phyloP scores from a whole-genome alignment of 2,797 vertebrate species.

The Avahi laniger region DNA sequence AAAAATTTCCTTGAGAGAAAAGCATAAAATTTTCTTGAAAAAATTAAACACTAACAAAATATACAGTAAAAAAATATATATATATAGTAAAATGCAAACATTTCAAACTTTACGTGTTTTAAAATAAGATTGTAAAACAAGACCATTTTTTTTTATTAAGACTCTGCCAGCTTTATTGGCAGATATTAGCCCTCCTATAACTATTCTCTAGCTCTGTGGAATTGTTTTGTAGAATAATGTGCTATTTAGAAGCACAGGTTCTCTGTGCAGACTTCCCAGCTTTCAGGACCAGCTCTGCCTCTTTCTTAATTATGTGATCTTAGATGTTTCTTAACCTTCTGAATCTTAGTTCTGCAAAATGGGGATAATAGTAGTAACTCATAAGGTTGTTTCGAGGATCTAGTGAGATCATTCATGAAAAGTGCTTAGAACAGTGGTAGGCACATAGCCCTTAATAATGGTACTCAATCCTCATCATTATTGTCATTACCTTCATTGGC shows the following conservation, averaged over 20 bases:
- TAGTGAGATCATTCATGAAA: neutral
- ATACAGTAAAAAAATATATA: neutral
- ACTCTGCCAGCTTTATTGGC: neutral
- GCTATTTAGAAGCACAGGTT: neutral
- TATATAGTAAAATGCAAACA: neutral
- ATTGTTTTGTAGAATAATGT: neutral
- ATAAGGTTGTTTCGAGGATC: neutral
- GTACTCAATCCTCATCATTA: neutral
- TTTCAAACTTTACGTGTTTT: neutral
- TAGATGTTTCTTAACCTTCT: neutral
- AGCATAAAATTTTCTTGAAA: neutral
- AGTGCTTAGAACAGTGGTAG: neutral
- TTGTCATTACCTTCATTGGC: neutral
- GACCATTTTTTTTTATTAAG: neutral
- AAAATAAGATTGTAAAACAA: neutral
- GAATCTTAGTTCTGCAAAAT: neutral
- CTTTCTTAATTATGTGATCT: neutral
- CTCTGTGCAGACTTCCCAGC: neutral
- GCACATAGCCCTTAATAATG: neutral
- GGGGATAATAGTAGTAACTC: neutral
- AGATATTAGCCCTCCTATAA: neutral
- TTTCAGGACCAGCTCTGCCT: neutral
- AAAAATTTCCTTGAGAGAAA: slow-evolving; percentile 1
- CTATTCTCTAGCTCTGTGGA: neutral
- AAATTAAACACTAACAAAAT: neutral